Conservation (phyloP, 2,113 vertebrate genomes). For the Vicugna pacos region DNA sequence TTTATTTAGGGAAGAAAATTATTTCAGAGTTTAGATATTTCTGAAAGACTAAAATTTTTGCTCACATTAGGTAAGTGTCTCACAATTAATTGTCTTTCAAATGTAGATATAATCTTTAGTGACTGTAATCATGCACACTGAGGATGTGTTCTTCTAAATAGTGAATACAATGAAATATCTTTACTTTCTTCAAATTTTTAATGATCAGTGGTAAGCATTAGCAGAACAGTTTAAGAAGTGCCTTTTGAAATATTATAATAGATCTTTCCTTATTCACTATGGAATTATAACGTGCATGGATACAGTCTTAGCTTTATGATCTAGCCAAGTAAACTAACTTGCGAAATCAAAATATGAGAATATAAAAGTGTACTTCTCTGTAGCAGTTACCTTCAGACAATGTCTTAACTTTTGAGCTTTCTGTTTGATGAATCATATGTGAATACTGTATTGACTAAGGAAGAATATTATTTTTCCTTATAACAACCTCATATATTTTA, state of each 20-base stretch:
- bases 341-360: background rate
- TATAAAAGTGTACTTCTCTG: background rate
- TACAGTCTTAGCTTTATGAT: conserved; percentile 18
- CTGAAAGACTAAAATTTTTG: conserved; percentile 95
- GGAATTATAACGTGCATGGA: background rate
- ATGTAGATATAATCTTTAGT: background rate
- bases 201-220: background rate
- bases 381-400: background rate
- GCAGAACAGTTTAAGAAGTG: background rate
- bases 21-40: conserved; percentile 95
- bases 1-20: conserved; percentile 93
- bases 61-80: conserved; percentile 93
- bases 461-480: background rate
- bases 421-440: background rate
- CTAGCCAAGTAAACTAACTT: background rate
- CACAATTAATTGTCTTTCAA: conserved; percentile 30
- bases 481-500: background rate
- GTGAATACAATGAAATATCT: background rate
- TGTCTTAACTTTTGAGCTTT: background rate
- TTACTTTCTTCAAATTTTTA: background rate
- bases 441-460: background rate
- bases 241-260: background rate
- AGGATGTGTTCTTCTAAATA: background rate
- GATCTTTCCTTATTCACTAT: background rate
- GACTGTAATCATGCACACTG: background rate